Evolutionary conservation across 2,888 invertebrate genomes (phyloP), one percentile per base, ranked within the genome.

Genomic region (Philhelius pedissequus): DNA sequence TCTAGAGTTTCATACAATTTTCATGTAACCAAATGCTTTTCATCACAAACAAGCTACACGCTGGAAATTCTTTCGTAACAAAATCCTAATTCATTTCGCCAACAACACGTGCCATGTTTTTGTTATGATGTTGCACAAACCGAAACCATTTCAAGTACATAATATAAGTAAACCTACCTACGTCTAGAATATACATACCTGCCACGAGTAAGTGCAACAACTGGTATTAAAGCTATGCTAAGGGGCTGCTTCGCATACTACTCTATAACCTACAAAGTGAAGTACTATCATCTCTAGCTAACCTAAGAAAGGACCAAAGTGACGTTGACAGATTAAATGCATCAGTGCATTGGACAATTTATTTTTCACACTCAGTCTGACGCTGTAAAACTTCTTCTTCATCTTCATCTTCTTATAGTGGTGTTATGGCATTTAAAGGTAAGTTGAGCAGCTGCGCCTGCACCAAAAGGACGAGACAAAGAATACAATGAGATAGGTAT

Each of bases 281-380:
- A 30, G 43, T n/a, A 35, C 40, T 25, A 30, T 18, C 35, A 35
- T 66, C 73, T 50, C 20, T 48, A 64, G 8, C 45, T 64, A 32
- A 32, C 27, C 25, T 48, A 48, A 48, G 30, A 45, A 32, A 40
- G 22, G 32, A 32, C 45, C 64, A 64, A 64, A 64, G 64, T 70
- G 70, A 70, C 70, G 45, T 73, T 79, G 74, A 74, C 73, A 60
- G 74, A 74, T 74, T 74, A 80, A 80, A 62, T 69, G 54, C 62
- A 62, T 62, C 68, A 62, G 54, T 68, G 75, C 68, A 69, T 43
- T 62, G 50, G 75, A 80, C 60, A 80, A 62, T 80, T 69, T 74
- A 69, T 80, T 74, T 69, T 62, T 45, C 80, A 68, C 75, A 69
- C 75, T 74, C 56, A 40, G 58, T 48, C 32, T 64, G 45, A 52